Base-by-base conservation (phyloP, 2,113 vertebrate genomes). In the Oxyura jamaicensis region DNA sequence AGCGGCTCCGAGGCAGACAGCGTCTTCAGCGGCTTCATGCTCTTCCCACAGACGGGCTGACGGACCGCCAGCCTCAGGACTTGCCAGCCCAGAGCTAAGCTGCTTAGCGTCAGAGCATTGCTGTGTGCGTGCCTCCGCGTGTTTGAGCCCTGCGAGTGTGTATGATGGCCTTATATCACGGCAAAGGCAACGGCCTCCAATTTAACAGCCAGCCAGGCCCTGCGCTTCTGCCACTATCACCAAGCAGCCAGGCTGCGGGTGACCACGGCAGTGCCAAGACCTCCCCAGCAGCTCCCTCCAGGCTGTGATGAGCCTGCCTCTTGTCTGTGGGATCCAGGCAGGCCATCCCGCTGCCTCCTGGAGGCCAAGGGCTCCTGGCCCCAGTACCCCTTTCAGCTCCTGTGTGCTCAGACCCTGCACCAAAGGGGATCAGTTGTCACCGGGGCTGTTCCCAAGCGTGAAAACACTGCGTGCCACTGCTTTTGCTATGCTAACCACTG, bases 11-110 rank as follows among this genome's bases (percentile, higher is more conserved):
- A 98, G 10, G 97, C 59, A 0, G 97, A 98, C 65, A 98, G 98
- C 0, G 53, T 99, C 55, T 99, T 99, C 96, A 99, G 97, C 0
- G 99, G 98, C 52, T 99, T 99, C 96, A 96, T 99, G 92, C 86
- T 99, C 55, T 98, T 98, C 95, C 95, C 98, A 0, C 67, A 82
- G 11, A 5, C 0, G 0, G 50, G 7, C 12, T 95, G 95, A 96
- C 1, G 13, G 66, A 1, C 22, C 2, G 0, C 4, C 41, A 9
- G 20, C 11, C 14, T 29, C 31, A 48, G 31, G 36, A 29, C 52
- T 39, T 36, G 50, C 36, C 28, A 42, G 36, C 21, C 22, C 26
- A 14, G 36, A 26, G 15, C 3, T 0, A 41, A 44, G 28, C 28
- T 23, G 33, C 81, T 83, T 31, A 33, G 62, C 33, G 15, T 55